Evolutionary conservation across 2,113 vertebrate genomes (phyloP), one percentile per base, ranked within the genome.

Genomic region (Eurypyga helias): DNA sequence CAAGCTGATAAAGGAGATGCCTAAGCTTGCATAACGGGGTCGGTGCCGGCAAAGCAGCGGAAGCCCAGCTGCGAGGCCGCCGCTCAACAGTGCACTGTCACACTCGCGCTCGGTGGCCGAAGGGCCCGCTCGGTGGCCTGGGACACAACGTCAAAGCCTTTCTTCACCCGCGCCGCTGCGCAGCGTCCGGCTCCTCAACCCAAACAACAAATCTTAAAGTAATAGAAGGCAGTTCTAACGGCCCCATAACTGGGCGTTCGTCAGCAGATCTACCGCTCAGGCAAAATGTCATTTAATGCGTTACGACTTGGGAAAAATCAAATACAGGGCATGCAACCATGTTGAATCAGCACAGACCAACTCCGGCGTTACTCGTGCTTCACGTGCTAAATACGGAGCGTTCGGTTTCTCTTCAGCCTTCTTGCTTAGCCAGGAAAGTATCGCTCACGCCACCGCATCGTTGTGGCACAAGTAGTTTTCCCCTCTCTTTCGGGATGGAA

Each of bases 141-240:
- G 66, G 65, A 60, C 91, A 11, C 5, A 33, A 91, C 45, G 88
- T 48, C 72, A 83, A 78, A 52, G 54, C 7, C 4, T 19, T 58
- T 94, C 90, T 70, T 70, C 25, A 25, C 78, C 79, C 9, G 24
- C 33, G 10, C 34, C 15, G 16, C 85, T 69, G 41, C 49, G 21
- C 73, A 3, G 66, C 1, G 19, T 54, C 67, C 76, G 3, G 71
- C 81, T 71, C 36, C 8, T 11, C 89, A 72, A 25, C 17, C 11
- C 46, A 4, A 77, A 70, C 64, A 3, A 51, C 33, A 10, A 15
- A 29, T 41, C 94, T 94, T 95, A 90, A 90, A 93, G 94, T 38
- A 77, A 76, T 60, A 90, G 54, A 76, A 34, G 21, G 18, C 41
- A 52, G 26, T 65, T 83, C 66, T 23, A 36, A 28, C 1, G 7